Base-by-base conservation (phyloP, 2,888 invertebrate genomes). In the Orthosia gothica region DNA sequence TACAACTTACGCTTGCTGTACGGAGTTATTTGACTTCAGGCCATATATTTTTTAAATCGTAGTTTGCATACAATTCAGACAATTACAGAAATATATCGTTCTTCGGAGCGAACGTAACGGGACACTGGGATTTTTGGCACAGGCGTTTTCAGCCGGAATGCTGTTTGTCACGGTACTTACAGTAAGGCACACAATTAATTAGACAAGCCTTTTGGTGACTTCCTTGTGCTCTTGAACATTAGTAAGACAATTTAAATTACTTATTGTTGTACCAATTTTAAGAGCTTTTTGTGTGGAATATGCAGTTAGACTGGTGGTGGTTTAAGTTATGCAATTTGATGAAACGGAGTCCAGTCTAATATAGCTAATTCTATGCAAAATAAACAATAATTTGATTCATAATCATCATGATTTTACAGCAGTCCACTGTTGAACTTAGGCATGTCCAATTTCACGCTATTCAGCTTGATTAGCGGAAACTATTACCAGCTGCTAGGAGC, bases 91-190 rank as follows among this genome's bases (percentile, higher is more conserved):
- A 70, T 78, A 58, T 52, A 71, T 63, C 11, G 55, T 20, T 32
- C 47, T 69, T 54, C 3, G 52, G 18, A 69, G 23, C 15, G 20
- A 32, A 50, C 12, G 47, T 67, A 18, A 50, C 26, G 5, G 49
- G 70, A 40, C 54, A 54, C 57, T 70, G 47, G 32, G 58, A 63
- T 79, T 71, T 54, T 82, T 74, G 83, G 83, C 74, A 69, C 23
- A 52, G 62, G 7, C 70, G 63, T 64, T 67, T 59, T 49, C 72
- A 70, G 50, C 55, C 47, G 50, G 54, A 70, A 71, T 57, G 55
- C 52, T 68, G 67, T 70, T 70, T 73, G 54, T 70, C 50, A 49
- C 15, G 57, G 57, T 47, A 62, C 72, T 65, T 50, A 64, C 70
- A 54, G 20, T 63, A 59, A 54, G 64, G 45, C 67, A 70, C 49